Evolutionary conservation across 2,113 vertebrate species (phyloP).

Genomic region (Tinamus guttatus): DNA sequence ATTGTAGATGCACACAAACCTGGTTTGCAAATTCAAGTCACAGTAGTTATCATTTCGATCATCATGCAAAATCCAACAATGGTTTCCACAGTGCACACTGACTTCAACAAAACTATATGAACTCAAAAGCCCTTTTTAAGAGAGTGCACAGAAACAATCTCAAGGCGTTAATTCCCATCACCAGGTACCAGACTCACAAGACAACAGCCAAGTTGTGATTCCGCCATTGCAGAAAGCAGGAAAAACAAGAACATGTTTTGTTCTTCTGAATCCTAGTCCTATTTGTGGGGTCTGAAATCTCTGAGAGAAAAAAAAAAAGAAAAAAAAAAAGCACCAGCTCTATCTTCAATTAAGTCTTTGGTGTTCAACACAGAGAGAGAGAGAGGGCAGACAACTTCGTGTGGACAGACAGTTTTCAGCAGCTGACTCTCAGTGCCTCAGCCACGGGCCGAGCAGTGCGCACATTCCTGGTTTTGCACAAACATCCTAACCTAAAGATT

Average conservation of each 20-base stretch:
- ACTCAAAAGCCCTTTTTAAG: not conserved
- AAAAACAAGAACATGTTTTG: not conserved
- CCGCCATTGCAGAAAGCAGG: not conserved
- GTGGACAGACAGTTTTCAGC: not conserved
- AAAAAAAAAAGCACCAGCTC: not conserved
- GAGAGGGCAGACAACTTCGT: not conserved
- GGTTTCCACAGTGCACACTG: not conserved
- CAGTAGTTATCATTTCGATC: not conserved
- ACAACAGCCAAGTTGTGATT: not conserved
- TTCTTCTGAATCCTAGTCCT: not conserved
- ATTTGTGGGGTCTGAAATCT: not conserved
- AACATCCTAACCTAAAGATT: not conserved
- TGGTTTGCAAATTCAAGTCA: not conserved
- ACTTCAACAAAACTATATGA: not conserved
- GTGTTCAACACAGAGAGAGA: not conserved
- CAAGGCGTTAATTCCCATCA: not conserved
- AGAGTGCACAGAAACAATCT: not conserved
- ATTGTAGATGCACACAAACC: not conserved
- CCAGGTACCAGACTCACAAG: not conserved
- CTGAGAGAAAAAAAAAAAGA: too few relatives aligned
- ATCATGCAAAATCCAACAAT: not conserved
- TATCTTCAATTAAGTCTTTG: not conserved
- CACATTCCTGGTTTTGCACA: not conserved
- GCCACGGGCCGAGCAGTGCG: not conserved
- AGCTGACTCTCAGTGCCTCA: not conserved